Base-by-base conservation (phyloP, 2,113 vertebrate species). In the Tetrao urogallus region DNA sequence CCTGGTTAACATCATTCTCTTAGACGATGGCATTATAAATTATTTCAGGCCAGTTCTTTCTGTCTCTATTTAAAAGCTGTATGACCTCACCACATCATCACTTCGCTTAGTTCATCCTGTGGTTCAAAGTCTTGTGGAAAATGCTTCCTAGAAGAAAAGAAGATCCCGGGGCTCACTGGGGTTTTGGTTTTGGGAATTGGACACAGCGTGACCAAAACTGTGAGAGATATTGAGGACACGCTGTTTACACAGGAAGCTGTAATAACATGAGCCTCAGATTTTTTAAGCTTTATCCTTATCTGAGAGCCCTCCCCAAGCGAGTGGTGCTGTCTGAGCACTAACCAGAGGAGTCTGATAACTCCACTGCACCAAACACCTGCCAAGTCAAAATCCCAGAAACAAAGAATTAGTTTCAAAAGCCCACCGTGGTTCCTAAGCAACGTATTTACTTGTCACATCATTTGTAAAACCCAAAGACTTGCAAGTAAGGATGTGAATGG, bases 341-440 rank as follows among this genome's bases (percentile, higher is more conserved):
- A 90, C 77, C 84, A 94, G 91, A 89, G 86, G 83, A 93, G 89
- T 93, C 40, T 92, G 95, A 89, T 96, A 92, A 79, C 91, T 92
- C 78, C 48, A 38, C 74, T 79, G 58, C 72, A 90, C 57, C 90
- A 79, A 94, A 89, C 83, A 96, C 95, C 92, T 95, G 94, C 91
- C 91, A 96, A 93, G 86, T 86, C 73, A 90, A 92, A 95, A 94
- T 81, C 83, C 38, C 80, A 88, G 86, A 92, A 90, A 93, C 89
- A 94, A 95, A 90, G 74, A 94, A 88, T 70, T 89, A 5, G 40
- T 94, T 96, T 96, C 92, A 90, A 90, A 96, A 93, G 88, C 92
- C 92, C 95, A 96, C 92, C 86, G 40, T 86, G 95, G 93, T 95
- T 96, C 86, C 93, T 83, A 96, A 96, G 96, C 92, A 96, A 95